These are phyloP conservation scores for Lepisosteus oculatus DNA, from an alignment of 2,113 vertebrate species.

Conservation along the genomic window DNA sequence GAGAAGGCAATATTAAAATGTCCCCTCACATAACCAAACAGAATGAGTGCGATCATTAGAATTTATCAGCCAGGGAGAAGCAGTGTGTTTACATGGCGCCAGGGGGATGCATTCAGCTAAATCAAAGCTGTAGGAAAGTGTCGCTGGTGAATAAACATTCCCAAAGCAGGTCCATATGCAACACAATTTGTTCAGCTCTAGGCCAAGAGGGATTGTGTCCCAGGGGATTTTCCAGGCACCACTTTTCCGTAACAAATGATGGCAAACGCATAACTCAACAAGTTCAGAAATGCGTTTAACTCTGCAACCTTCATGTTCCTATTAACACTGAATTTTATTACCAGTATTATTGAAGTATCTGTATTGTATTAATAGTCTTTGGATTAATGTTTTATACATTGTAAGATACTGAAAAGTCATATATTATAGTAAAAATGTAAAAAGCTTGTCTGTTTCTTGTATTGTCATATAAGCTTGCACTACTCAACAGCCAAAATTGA, in stretches of 20 bases:
- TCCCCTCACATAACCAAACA: constrained; percentile 50
- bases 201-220: not conserved
- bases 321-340: not conserved
- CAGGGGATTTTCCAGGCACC: not conserved
- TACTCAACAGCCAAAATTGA: too few species aligned
- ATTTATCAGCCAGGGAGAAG: constrained; percentile 51
- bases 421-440: too few species aligned
- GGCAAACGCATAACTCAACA: not conserved
- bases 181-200: not conserved
- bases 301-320: not conserved
- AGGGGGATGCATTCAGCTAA: constrained; percentile 38
- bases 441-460: too few species aligned
- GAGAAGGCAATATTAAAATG: constrained; percentile 53
- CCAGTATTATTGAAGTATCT: too few species aligned
- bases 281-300: not conserved
- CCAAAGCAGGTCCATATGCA: constrained; percentile 10
- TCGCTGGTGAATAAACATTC: constrained; percentile 16
- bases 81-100: constrained; percentile 47
- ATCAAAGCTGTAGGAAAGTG: constrained; percentile 41
- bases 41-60: constrained; percentile 56
- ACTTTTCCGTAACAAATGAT: constrained; percentile 3
- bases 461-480: too few species aligned
- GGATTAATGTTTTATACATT: too few species aligned
- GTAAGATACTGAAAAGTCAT: too few species aligned
- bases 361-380: too few species aligned